Conservation (phyloP, 92 coral and sea anemone species). For the Actinernus sp. region DNA sequence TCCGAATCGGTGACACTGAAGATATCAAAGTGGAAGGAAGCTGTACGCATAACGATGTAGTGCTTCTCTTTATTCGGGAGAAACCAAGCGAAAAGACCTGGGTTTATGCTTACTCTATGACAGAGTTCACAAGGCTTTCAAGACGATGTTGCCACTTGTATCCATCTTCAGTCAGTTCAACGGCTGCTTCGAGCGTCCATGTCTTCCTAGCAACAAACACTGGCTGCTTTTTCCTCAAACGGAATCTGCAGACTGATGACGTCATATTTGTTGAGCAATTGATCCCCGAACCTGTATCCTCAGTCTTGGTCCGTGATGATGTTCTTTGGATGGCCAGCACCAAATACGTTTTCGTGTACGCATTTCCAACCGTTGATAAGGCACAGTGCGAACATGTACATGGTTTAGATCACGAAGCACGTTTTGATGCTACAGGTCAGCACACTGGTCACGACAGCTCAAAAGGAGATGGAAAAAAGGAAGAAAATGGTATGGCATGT, state of each 20-base stretch:
- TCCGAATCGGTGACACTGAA: not conserved
- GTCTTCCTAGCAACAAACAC: not conserved
- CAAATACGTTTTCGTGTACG: not conserved
- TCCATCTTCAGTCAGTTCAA: not conserved
- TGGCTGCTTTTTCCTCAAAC: not conserved
- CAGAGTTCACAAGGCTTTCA: not conserved
- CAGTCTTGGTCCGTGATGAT: not conserved
- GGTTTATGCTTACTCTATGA: not conserved
- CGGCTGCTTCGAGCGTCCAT: not conserved
- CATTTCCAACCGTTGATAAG: constrained; percentile 1
- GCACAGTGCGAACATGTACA: too few relatives aligned
- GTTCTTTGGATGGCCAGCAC: constrained; percentile 3
- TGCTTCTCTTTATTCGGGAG: not conserved
- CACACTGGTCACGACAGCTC: not conserved
- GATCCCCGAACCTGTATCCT: not conserved
- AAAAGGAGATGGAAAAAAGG: not conserved
- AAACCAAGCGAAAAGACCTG: not conserved
- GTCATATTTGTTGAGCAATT: not conserved
- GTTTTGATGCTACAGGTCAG: too few relatives aligned
- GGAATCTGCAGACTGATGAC: not conserved
- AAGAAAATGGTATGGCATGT: not conserved
- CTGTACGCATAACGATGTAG: not conserved
- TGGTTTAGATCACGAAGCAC: too few relatives aligned
- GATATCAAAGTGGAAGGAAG: not conserved
- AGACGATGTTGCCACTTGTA: not conserved